A percentile compares a stretch with the other conserved stretches of the same genome.
Conservation (phyloP, 2,888 invertebrate species). For the Heliconius ethilla region DNA sequence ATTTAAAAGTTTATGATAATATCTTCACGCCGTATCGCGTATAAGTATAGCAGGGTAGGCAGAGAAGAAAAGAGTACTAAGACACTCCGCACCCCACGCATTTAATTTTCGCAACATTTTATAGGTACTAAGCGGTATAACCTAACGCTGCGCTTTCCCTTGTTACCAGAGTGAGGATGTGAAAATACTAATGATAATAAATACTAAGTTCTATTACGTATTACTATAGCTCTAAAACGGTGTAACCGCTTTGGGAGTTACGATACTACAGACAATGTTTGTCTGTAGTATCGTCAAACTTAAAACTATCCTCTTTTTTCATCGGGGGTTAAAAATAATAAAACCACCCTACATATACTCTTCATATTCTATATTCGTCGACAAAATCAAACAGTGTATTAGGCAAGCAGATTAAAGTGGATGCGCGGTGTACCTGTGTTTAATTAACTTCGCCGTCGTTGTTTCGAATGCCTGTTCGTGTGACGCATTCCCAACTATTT, state of each 20-base stretch:
- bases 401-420: constrained; percentile 22
- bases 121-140: no score
- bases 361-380: not conserved
- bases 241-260: no score
- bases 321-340: no score
- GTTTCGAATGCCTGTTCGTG: constrained; percentile 15
- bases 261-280: no score
- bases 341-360: no score
- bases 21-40: not conserved
- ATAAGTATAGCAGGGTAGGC: not conserved
- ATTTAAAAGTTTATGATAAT: not conserved
- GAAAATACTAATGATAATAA: no score
- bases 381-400: constrained; percentile 12
- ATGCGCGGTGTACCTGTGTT: constrained; percentile 24
- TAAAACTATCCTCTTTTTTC: no score
- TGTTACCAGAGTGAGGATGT: no score
- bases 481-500: constrained; percentile 22
- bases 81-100: not conserved
- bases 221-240: no score
- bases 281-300: no score
- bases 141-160: no score
- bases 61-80: not conserved
- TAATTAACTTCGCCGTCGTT: constrained; percentile 22
- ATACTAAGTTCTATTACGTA: no score
- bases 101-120: not conserved